Percentiles rank a stretch among this genome's conserved stretches.
phyloP scores from a whole-genome alignment of 1,140 invertebrate species.

The Drosophila orena region DNA sequence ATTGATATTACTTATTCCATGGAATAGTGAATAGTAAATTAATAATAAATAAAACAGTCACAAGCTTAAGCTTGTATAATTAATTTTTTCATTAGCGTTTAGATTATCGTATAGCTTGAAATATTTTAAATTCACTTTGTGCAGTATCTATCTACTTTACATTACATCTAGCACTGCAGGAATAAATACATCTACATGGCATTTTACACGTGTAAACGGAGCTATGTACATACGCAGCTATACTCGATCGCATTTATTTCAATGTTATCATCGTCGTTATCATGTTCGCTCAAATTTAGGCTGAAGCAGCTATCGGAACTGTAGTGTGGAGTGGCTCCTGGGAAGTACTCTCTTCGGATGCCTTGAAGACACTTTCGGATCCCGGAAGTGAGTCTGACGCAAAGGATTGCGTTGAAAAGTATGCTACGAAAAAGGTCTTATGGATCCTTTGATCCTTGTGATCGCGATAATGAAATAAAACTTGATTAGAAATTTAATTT shows the following conservation, averaged over 20 bases:
- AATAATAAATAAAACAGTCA: too few species aligned
- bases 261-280: conserved; percentile 80
- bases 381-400: neutral
- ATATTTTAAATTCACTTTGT: conserved; percentile 49
- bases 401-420: too few species aligned
- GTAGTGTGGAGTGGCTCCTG: conserved; percentile 48
- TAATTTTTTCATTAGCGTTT: conserved; percentile 14
- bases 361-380: conserved; percentile 6
- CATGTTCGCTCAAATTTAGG: conserved; percentile 50
- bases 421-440: too few species aligned
- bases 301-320: conserved; percentile 67
- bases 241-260: conserved; percentile 86
- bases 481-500: too few species aligned
- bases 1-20: conserved; percentile 4
- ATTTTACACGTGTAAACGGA: conserved; percentile 14
- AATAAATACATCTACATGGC: conserved; percentile 12
- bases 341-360: neutral
- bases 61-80: conserved; percentile 4
- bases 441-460: too few species aligned
- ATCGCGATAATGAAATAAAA: too few species aligned
- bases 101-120: conserved; percentile 1
- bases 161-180: conserved; percentile 4
- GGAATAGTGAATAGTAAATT: too few species aligned
- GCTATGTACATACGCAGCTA: neutral
- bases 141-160: conserved; percentile 11